Base-by-base conservation (phyloP, 2,797 vertebrate genomes). In the Sebastes reedi region DNA sequence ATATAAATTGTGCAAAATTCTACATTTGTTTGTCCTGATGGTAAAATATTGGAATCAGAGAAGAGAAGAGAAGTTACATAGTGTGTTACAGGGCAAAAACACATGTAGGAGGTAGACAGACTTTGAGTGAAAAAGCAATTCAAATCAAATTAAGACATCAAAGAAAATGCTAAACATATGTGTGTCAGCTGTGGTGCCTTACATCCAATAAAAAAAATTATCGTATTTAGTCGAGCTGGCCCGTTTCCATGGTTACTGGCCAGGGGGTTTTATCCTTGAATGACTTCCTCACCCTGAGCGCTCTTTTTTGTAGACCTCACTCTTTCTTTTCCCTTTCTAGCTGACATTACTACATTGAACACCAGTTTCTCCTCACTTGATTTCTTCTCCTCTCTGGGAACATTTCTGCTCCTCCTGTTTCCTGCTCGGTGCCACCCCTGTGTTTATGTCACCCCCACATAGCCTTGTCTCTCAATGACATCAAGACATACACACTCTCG, bases 401-500 rank as follows among this genome's bases (percentile, higher is more conserved):
- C 60, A 61, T 80, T 75, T 84, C 25, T 77, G 78, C 89, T 76
- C 88, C 89, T 90, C 89, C 88, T 80, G 72, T 80, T 92, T 89
- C 87, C 87, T 81, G 81, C 77, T 78, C 22, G 8, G 83, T 70
- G 86, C 78, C 88, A 83, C 87, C 81, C 78, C 69, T 66, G 76
- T 25, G 58, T 86, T 86, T 56, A 77, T 11, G 46, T 82, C 81
- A 14, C 85, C 86, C 89, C 80, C 87, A 86, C 84, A 87, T 70
- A 70, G 70, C 80, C 75, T 86, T 67, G 79, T 82, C 88, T 89
- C 71, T 93, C 88, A 94, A 94, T 94, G 92, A 94, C 94, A 95
- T 85, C 94, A 94, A 95, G 93, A 93, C 92, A 74, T 77, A 79
- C 91, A 90, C 91, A 91, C 89, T 91, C 88, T 71, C 36, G 42